Conservation (phyloP, 1,140 invertebrate species). For the Babylonia areolata region DNA sequence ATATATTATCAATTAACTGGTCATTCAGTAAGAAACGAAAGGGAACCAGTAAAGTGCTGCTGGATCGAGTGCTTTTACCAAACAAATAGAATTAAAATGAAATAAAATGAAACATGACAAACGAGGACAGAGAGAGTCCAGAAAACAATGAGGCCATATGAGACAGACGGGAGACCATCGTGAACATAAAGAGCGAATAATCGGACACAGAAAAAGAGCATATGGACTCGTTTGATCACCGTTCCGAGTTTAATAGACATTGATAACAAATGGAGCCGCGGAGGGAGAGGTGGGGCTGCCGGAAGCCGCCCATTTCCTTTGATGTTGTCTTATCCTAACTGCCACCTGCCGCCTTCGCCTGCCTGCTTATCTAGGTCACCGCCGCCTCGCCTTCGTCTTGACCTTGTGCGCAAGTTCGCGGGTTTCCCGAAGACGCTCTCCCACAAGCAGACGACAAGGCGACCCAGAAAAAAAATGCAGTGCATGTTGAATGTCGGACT, state of each 20-base stretch:
- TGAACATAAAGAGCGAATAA: no score
- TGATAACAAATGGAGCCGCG: neutral
- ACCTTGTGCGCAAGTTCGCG: slow-evolving; percentile 24
- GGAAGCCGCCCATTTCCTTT: neutral
- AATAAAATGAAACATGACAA: no score
- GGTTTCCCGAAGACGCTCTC: slow-evolving; percentile 27
- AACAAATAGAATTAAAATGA: no score
- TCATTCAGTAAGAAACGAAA: no score
- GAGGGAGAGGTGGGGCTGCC: neutral
- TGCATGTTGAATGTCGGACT: neutral
- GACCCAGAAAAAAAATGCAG: neutral
- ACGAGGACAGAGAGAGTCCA: no score
- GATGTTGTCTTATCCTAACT: neutral
- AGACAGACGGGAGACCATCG: no score
- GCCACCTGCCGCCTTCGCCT: slow-evolving; percentile 16
- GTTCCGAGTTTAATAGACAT: neutral
- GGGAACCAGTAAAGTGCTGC: no score
- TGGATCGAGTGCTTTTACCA: no score
- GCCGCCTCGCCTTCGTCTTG: slow-evolving; percentile 13
- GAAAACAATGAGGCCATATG: no score
- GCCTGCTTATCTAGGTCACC: slow-evolving; percentile 21
- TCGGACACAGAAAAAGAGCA: no score
- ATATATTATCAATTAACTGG: no score
- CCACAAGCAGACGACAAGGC: neutral
- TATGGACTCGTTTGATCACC: no score